These are phyloP conservation scores for Microcebus murinus DNA, from an alignment of 2,113 vertebrate genomes.

Conservation along the genomic window DNA sequence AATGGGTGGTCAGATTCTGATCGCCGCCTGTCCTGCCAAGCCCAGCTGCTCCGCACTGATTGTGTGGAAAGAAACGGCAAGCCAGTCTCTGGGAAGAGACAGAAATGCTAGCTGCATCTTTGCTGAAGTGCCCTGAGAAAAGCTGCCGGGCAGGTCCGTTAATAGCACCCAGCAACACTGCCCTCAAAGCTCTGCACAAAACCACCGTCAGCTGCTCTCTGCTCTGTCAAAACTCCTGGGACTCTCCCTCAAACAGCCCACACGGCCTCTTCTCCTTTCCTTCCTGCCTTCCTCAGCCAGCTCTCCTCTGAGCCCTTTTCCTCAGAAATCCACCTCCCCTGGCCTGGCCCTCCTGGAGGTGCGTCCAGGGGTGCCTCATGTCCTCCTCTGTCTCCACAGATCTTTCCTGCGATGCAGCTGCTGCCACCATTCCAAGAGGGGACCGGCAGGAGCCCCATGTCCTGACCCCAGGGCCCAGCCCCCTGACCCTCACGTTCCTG, in stretches of 20 bases:
- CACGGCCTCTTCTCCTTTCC: background rate
- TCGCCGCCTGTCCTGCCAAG: background rate
- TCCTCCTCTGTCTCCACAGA: slow-evolving; percentile 62
- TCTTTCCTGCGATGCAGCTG: slow-evolving; percentile 81
- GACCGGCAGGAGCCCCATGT: slow-evolving; percentile 82
- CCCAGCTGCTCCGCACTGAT: background rate
- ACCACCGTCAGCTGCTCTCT: background rate
- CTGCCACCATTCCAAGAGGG: slow-evolving; percentile 87
- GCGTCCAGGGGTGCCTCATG: background rate
- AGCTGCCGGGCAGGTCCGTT: background rate
- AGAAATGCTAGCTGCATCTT: no score
- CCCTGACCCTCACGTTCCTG: slow-evolving; percentile 80
- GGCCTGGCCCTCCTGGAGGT: no score
- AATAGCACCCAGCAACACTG: background rate
- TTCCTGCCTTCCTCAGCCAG: background rate
- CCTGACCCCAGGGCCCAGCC: slow-evolving; percentile 85
- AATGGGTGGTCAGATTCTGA: background rate
- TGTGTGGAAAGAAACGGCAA: background rate
- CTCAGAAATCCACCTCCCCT: background rate
- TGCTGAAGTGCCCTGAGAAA: background rate
- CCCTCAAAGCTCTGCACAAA: background rate
- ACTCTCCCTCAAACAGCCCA: background rate
- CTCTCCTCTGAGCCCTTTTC: background rate
- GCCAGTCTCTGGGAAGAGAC: background rate
- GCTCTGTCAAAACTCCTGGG: background rate